Conservation (phyloP, 1,140 invertebrate species). For the Plectus sambesii region DNA sequence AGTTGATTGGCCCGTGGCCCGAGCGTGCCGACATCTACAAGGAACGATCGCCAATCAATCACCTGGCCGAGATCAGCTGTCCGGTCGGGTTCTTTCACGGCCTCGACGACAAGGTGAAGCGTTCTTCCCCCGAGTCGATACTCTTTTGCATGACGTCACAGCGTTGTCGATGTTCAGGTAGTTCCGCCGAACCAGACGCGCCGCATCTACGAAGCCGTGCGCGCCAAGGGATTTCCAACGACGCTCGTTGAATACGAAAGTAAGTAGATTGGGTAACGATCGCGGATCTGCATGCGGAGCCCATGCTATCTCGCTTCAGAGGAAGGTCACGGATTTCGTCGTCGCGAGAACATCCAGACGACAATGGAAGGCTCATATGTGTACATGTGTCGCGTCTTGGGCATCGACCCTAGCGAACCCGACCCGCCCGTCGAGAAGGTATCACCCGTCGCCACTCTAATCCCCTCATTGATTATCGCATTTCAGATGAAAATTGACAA, state of each 20-base stretch:
- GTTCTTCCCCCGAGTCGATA: not conserved
- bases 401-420: slow-evolving; percentile 21
- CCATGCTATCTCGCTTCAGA: slow-evolving; percentile 1
- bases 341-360: slow-evolving; percentile 14
- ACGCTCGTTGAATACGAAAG: slow-evolving; percentile 19
- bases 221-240: slow-evolving; percentile 18
- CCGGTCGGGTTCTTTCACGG: slow-evolving; percentile 48
- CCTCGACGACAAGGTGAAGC: slow-evolving; percentile 46
- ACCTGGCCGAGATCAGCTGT: slow-evolving; percentile 42
- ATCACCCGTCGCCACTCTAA: no score
- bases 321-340: slow-evolving; percentile 28
- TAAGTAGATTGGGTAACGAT: no score
- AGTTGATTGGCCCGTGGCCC: slow-evolving; percentile 40
- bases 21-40: slow-evolving; percentile 35
- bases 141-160: not conserved
- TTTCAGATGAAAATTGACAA: no score
- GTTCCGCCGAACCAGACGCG: slow-evolving; percentile 18
- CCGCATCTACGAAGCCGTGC: slow-evolving; percentile 19
- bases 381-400: slow-evolving; percentile 24
- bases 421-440: no score
- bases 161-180: not conserved
- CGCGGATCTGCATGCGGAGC: no score
- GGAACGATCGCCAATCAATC: slow-evolving; percentile 46
- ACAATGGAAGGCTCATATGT: slow-evolving; percentile 20
- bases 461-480: no score